Conservation (phyloP, 2,113 vertebrate species). For the Nothoprocta perdicaria region DNA sequence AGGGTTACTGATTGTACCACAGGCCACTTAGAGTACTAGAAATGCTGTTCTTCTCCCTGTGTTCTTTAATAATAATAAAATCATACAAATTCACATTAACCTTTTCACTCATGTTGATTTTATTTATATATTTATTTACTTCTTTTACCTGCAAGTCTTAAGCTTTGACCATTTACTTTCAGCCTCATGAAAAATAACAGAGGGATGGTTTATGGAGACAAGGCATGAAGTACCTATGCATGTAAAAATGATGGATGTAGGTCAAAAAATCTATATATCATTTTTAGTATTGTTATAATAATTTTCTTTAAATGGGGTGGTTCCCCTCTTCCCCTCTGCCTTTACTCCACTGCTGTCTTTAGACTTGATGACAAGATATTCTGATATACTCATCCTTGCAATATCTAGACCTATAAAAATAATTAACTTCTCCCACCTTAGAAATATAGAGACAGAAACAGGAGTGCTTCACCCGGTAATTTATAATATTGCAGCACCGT, state of each 20-base stretch:
- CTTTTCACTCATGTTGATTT: conserved; percentile 1
- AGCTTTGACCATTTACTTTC: conserved; percentile 25
- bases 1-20: conserved; percentile 77
- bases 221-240: conserved; percentile 10
- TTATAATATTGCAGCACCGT: conserved; percentile 67
- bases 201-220: conserved; percentile 52
- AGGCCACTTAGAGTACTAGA: conserved; percentile 72
- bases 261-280: conserved; percentile 72
- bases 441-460: conserved; percentile 72
- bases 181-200: conserved; percentile 63
- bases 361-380: conserved; percentile 53
- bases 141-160: background rate
- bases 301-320: conserved; percentile 49
- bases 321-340: background rate
- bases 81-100: conserved; percentile 57
- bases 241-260: conserved; percentile 76
- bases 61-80: conserved; percentile 66
- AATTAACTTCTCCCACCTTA: conserved; percentile 79
- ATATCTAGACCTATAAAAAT: conserved; percentile 79
- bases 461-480: conserved; percentile 75
- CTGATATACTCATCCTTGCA: conserved; percentile 61
- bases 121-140: background rate
- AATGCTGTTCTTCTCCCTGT: conserved; percentile 11
- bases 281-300: conserved; percentile 74
- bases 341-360: conserved; percentile 45